phyloP scores from a whole-genome alignment of 2,113 vertebrate genomes.

The Rana temporaria region DNA sequence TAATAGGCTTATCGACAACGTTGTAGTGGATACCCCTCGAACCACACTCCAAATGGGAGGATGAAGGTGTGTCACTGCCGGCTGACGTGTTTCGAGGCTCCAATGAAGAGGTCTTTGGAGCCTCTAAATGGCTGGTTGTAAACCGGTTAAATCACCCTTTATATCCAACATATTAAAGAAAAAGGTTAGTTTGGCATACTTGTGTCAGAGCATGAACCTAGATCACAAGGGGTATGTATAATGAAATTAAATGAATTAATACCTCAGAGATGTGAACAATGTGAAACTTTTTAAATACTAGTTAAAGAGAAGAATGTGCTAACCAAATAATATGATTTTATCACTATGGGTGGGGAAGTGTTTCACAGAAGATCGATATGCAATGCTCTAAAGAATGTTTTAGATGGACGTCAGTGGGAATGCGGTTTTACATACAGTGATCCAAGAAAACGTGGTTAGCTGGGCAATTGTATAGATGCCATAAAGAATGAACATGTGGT shows the following conservation, averaged over 20 bases:
- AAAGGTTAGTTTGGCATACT: too few species aligned
- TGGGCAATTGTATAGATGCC: constrained; percentile 21
- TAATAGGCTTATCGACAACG: too few species aligned
- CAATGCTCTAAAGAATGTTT: constrained; percentile 30
- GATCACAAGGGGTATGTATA: too few species aligned
- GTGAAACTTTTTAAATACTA: neutral
- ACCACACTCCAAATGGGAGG: too few species aligned
- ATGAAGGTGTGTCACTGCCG: too few species aligned
- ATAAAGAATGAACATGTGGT: constrained; percentile 32
- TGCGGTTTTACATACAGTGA: constrained; percentile 31
- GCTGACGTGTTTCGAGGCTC: too few species aligned
- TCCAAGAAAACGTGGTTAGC: constrained; percentile 47
- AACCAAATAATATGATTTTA: constrained; percentile 32
- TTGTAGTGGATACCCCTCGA: too few species aligned
- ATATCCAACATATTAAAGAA: too few species aligned
- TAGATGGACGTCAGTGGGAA: constrained; percentile 41
- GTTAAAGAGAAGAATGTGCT: constrained; percentile 30
- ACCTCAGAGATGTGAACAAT: constrained; percentile 3
- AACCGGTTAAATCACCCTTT: too few species aligned
- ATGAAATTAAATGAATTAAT: neutral
- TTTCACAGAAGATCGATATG: constrained; percentile 39
- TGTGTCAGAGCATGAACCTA: too few species aligned
- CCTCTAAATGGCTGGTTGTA: too few species aligned
- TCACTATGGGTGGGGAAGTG: constrained; percentile 39
- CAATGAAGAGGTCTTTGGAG: too few species aligned